A percentile compares a stretch with the other conserved stretches of the same genome.
Evolutionary conservation across 2,113 vertebrate genomes (phyloP).

Genomic region (Halichoeres trimaculatus): DNA sequence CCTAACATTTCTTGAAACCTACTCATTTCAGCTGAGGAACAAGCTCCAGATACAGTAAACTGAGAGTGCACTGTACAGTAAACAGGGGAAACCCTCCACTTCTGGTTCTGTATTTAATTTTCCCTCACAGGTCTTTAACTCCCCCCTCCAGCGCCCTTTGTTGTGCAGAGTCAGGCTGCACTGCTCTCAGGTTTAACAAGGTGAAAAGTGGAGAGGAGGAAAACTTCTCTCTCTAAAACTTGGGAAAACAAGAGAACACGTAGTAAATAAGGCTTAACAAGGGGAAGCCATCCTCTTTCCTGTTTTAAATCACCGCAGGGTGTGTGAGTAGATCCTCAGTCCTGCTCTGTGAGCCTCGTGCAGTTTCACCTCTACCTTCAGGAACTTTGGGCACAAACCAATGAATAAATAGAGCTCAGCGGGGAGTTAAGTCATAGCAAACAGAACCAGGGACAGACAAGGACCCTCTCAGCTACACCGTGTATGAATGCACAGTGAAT

Average conservation of each 20-base stretch:
- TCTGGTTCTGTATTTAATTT: slow-evolving; percentile 27
- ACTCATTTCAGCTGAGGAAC: slow-evolving; percentile 29
- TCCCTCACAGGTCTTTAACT: slow-evolving; percentile 19
- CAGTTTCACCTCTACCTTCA: slow-evolving; percentile 54
- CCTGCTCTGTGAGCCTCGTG: slow-evolving; percentile 14
- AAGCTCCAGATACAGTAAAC: slow-evolving; percentile 23
- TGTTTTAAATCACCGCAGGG: slow-evolving; percentile 58
- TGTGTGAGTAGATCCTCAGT: slow-evolving; percentile 33
- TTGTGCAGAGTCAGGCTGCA: slow-evolving; percentile 22
- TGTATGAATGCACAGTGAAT: background rate
- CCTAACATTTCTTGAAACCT: slow-evolving; percentile 15
- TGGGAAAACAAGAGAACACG: slow-evolving; percentile 48
- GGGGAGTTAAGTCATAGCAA: slow-evolving; percentile 34
- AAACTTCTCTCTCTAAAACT: slow-evolving; percentile 42
- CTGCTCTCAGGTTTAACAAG: slow-evolving; percentile 54
- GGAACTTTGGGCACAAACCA: slow-evolving; percentile 47
- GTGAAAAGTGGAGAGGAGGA: slow-evolving; percentile 50
- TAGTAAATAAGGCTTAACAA: slow-evolving; percentile 69
- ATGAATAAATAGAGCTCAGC: slow-evolving; percentile 58
- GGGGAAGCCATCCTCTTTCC: slow-evolving; percentile 54
- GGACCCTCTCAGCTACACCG: slow-evolving; percentile 1
- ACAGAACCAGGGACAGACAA: background rate
- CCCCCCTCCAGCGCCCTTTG: slow-evolving; percentile 27
- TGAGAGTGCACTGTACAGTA: slow-evolving; percentile 5
- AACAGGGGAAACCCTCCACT: slow-evolving; percentile 16